phyloP scores from a whole-genome alignment of 2,113 vertebrate genomes.

The Eptatretus burgeri region DNA sequence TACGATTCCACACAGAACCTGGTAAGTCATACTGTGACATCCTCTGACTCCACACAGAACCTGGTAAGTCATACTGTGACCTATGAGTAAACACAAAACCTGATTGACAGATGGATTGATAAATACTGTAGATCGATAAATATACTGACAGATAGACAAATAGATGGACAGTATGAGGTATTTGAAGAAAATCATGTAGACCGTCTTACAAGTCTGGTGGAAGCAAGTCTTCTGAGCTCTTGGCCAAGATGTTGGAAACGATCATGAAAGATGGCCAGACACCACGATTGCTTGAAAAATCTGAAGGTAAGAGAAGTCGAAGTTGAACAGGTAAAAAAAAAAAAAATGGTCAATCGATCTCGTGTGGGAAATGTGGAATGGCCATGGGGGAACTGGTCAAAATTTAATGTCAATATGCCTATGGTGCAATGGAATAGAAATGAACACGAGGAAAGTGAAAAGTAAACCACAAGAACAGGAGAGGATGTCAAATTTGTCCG shows the following conservation, averaged over 20 bases:
- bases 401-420: slow-evolving; percentile 27
- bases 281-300: slow-evolving; percentile 57
- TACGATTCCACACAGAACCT: no score
- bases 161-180: no score
- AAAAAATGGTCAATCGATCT: neutral
- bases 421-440: slow-evolving; percentile 15
- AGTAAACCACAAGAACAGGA: neutral
- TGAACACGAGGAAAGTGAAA: neutral
- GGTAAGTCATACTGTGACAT: no score
- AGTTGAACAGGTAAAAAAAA: slow-evolving; percentile 13
- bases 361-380: slow-evolving; percentile 10
- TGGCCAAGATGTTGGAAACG: slow-evolving; percentile 53
- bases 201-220: slow-evolving; percentile 14
- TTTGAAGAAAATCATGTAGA: no score
- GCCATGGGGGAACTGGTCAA: neutral
- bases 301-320: slow-evolving; percentile 18
- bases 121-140: no score
- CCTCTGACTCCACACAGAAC: no score
- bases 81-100: no score
- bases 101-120: no score
- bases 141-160: no score
- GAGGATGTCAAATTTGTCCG: no score
- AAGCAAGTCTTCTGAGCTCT: slow-evolving; percentile 36
- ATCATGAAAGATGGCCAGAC: slow-evolving; percentile 53
- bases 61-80: no score